Evolutionary conservation across 2,888 invertebrate species (phyloP), one percentile per base, ranked within the genome.

Genomic region (Xestia xanthographa): DNA sequence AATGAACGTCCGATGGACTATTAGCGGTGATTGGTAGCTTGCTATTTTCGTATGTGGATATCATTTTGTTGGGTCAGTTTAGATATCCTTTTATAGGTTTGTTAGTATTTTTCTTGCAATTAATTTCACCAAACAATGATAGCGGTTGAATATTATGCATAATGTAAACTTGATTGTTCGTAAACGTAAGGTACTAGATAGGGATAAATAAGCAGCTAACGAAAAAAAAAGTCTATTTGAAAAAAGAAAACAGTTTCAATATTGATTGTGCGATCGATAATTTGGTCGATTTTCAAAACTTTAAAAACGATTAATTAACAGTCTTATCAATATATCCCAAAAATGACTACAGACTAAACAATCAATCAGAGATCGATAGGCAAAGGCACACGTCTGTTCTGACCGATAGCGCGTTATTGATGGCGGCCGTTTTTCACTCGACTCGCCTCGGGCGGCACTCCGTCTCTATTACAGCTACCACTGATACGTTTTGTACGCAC

Each of bases 401-500:
- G 84, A 84, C 86, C 90, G 89, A 91, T 92, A 93, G 88, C 91
- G 86, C 79, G 90, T 93, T 94, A 95, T 94, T 93, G 92, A 95
- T 95, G 92, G 91, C 84, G 71, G 86, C 85, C 90, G 93, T 95
- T 95, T 94, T 94, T 95, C 95, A 94, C 87, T 79, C 80, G 85
- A 77, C 86, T 85, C 86, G 87, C 90, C 88, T 81, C 86, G 74
- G 91, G 92, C 90, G 83, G 85, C 89, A 89, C 90, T 91, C 88
- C 87, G 89, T 92, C 92, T 92, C 92, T 90, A 92, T 92, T 91
- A 90, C 89, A 83, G 80, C 75, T 77, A 86, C 87, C 80, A 86
- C 86, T 80, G 86, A 88, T 87, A 87, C 83, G 87, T 88, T 86
- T 87, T 88, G 87, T 88, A 84, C 87, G 82, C 86, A 84, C 85